Evolutionary conservation across 1,140 invertebrate genomes (phyloP), one percentile per base, ranked within the genome.

Genomic region (Heliconius melpomene): DNA sequence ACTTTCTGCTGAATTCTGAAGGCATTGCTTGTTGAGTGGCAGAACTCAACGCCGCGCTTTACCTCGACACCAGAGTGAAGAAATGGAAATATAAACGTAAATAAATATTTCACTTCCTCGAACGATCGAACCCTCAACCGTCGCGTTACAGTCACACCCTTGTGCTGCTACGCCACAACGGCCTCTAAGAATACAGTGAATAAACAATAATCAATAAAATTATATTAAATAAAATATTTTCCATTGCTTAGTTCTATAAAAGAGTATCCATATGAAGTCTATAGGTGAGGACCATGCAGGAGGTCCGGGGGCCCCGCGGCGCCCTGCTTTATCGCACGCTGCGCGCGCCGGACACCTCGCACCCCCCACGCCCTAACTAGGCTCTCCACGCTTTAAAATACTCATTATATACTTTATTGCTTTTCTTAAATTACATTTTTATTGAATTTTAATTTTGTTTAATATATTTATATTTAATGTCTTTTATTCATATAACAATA

Each of bases 321-420:
- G 92, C 85, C 84, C 86, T 91, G 91, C 89, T 91, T 91, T 93
- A 92, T 93, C 89, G 89, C 91, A 90, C 88, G 90, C 92, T 90
- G 91, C 87, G 90, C 90, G 86, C 88, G 84, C 85, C 87, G 85
- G 90, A 89, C 90, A 88, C 88, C 92, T 90, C 89, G 80, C 87
- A 81, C 85, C 84, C 86, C 84, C 84, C 86, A 84, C 84, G 82
- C 78, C 87, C 80, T 77, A 74, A 80, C 86, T 74, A 83, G 72
- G 82, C 38, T 70, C 66, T 78, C 79, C 77, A 83, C 74, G 66
- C 46, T 52, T 73, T 83, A 74, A 83, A 83, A 83, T 71, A 81
- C 80, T 78, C 73, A 81, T 81, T 81, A 52, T 38, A 57, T 81
- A 81, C 66, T 81, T 81, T 81, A 81, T 81, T 81, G 72, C 73